phyloP scores from a whole-genome alignment of 2,888 invertebrate species.

The Glyphotaelius pellucidus region DNA sequence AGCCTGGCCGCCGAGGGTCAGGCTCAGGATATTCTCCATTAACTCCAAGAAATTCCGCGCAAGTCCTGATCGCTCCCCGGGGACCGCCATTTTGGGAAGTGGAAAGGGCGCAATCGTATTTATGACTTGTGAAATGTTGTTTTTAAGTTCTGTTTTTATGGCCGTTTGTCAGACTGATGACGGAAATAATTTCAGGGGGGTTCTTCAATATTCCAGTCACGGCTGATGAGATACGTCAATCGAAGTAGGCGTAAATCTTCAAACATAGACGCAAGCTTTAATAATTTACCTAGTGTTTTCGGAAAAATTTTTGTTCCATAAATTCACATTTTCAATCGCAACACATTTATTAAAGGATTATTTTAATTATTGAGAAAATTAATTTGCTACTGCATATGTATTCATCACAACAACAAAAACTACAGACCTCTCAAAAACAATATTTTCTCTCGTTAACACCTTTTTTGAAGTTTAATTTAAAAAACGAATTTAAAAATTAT shows the following conservation, averaged over 20 bases:
- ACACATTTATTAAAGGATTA: neutral
- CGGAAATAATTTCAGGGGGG: neutral
- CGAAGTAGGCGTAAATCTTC: neutral
- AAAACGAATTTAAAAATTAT: too few relatives aligned
- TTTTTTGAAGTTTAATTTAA: too few relatives aligned
- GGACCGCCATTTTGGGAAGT: constrained; percentile 31
- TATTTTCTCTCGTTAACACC: too few relatives aligned
- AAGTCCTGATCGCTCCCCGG: constrained; percentile 22
- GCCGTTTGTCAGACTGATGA: neutral
- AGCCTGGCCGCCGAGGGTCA: constrained; percentile 53
- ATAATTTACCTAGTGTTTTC: neutral
- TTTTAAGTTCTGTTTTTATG: constrained; percentile 24
- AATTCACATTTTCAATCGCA: neutral
- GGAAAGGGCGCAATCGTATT: constrained; percentile 43
- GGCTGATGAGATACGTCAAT: neutral
- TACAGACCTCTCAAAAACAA: too few relatives aligned
- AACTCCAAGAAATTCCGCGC: constrained; percentile 51
- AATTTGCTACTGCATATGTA: too few relatives aligned
- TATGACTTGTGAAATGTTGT: constrained; percentile 48
- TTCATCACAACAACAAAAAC: too few relatives aligned
- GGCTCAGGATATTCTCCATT: constrained; percentile 50
- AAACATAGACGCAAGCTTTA: neutral
- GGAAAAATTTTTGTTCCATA: neutral
- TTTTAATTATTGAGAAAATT: too few relatives aligned
- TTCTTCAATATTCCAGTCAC: neutral